A percentile compares a stretch with the other conserved stretches of the same genome.
Evolutionary conservation across 1,140 invertebrate species (phyloP).

Genomic region (Sarcophaga bullata): DNA sequence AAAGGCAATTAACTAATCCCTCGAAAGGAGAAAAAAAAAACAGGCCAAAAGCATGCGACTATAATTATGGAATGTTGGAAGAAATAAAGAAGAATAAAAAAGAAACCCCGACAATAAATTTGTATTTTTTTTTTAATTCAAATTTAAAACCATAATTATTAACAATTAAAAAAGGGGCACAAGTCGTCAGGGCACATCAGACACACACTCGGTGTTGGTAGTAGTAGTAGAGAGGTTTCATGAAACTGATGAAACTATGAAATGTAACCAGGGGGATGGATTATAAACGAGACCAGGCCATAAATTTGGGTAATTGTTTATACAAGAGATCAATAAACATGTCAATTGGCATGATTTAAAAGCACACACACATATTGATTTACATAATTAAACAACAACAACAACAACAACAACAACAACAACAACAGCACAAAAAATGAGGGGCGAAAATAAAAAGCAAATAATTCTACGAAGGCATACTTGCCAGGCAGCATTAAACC

Average conservation of each 20-base stretch:
- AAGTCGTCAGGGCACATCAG: background rate
- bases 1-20: conserved; percentile 30
- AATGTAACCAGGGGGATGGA: too few relatives aligned
- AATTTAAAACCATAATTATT: conserved; percentile 15
- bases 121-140: background rate
- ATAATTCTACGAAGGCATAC: background rate
- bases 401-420: too few relatives aligned
- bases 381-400: conserved; percentile 12
- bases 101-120: background rate
- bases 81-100: background rate
- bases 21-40: too few relatives aligned
- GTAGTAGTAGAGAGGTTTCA: too few relatives aligned
- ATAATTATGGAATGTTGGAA: background rate
- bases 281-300: background rate
- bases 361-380: conserved; percentile 1
- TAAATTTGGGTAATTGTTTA: conserved; percentile 28
- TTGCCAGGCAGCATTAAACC: too few relatives aligned
- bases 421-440: background rate
- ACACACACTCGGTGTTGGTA: background rate
- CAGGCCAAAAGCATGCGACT: background rate
- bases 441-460: background rate
- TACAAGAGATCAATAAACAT: conserved; percentile 36
- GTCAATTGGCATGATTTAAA: conserved; percentile 33
- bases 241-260: too few relatives aligned
- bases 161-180: background rate